A percentile compares a stretch with the other conserved stretches of the same genome.
Evolutionary conservation across 2,113 vertebrate species (phyloP).

Genomic region (Misgurnus mizolepis): DNA sequence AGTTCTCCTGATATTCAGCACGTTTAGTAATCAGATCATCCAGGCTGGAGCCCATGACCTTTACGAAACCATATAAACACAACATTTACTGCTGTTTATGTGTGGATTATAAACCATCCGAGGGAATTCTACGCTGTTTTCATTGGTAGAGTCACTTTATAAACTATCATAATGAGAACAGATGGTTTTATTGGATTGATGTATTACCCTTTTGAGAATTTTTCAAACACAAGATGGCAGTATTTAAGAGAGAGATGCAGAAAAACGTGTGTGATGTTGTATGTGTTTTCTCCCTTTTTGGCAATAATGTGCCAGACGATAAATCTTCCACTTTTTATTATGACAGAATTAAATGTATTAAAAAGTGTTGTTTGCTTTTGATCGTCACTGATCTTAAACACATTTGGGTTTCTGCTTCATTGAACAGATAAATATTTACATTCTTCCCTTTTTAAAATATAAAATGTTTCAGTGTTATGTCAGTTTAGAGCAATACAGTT

Average conservation of each 20-base stretch:
- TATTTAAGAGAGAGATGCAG: not conserved
- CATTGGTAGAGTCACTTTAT: not conserved
- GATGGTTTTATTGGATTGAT: not conserved
- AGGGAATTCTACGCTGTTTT: not conserved
- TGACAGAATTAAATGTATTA: not conserved
- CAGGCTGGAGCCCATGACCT: conserved; percentile 82
- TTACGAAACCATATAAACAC: conserved; percentile 31
- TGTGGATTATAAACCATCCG: not conserved
- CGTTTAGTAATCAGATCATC: conserved; percentile 80
- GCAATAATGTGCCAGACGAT: not conserved
- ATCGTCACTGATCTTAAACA: conserved; percentile 2
- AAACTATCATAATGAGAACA: not conserved
- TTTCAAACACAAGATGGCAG: conserved; percentile 42
- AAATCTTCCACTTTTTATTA: not conserved
- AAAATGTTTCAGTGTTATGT: not conserved
- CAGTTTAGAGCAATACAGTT: not conserved
- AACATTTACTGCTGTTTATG: not conserved
- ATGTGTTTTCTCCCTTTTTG: not conserved
- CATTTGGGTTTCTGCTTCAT: conserved; percentile 7
- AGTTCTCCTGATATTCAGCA: conserved; percentile 83
- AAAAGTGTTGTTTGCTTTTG: not conserved
- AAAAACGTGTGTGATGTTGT: not conserved
- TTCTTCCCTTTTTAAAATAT: not conserved
- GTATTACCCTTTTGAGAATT: not conserved
- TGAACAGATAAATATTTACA: conserved; percentile 32